Evolutionary conservation across 2,113 vertebrate genomes (phyloP).

Genomic region (Tangachromis dhanisi): DNA sequence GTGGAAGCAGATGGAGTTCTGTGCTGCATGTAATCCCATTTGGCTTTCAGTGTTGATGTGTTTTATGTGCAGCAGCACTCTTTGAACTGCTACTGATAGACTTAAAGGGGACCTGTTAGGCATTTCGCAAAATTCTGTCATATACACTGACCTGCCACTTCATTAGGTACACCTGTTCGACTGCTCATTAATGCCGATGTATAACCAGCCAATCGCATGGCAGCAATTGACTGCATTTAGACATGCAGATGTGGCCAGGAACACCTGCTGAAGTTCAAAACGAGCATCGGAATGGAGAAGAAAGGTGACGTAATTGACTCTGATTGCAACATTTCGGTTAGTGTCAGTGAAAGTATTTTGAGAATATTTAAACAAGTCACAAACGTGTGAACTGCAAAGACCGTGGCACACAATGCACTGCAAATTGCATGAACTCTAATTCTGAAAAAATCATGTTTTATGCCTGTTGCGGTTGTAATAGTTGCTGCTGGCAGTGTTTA

Average conservation of each 20-base stretch:
- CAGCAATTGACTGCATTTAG: background rate
- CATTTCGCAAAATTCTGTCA: background rate
- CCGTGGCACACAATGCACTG: rapidly evolving
- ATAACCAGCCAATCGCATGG: background rate
- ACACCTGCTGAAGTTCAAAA: background rate
- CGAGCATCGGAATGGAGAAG: background rate
- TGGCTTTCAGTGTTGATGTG: background rate
- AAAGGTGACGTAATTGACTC: background rate
- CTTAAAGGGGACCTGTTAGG: background rate
- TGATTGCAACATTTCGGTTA: rapidly evolving
- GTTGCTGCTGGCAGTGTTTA: background rate
- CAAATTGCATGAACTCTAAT: background rate
- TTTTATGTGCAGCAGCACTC: background rate
- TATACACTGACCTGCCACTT: background rate
- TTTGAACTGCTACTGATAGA: background rate
- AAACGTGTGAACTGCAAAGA: rapidly evolving
- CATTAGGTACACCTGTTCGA: background rate
- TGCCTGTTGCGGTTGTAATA: background rate
- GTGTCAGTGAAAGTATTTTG: background rate
- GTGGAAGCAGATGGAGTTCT: background rate
- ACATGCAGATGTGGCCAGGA: background rate
- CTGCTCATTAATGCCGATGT: background rate
- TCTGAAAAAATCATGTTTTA: background rate
- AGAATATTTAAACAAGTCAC: background rate
- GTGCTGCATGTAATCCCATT: background rate